Conservation (phyloP, 2,888 invertebrate species). For the Gortyna flavago region DNA sequence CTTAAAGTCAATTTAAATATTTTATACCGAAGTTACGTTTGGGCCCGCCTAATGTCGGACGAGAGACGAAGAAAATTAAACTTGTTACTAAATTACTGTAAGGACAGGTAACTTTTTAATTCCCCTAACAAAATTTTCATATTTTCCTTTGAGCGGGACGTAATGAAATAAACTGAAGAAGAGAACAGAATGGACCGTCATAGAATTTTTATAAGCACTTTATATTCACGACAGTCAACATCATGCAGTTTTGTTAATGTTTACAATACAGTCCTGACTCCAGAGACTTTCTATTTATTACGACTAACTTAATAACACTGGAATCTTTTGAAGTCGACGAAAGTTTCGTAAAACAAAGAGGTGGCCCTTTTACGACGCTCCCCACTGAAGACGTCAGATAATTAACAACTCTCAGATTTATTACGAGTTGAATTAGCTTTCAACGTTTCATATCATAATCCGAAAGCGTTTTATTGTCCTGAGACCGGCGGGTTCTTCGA, state of each 20-base stretch:
- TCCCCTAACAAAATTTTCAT: conserved; percentile 84
- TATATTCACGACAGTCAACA: conserved; percentile 55
- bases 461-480: conserved; percentile 84
- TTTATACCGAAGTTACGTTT: conserved; percentile 74
- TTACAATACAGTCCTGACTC: conserved; percentile 69
- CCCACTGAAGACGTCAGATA: conserved; percentile 74
- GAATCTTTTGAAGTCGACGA: conserved; percentile 79
- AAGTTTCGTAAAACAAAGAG: conserved; percentile 80
- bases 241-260: conserved; percentile 69
- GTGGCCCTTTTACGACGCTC: conserved; percentile 78
- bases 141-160: conserved; percentile 82
- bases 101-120: conserved; percentile 88
- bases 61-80: conserved; percentile 81
- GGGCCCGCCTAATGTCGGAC: conserved; percentile 74
- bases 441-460: conserved; percentile 87
- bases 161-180: conserved; percentile 83
- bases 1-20: conserved; percentile 78
- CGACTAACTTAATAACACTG: conserved; percentile 76
- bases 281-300: conserved; percentile 74
- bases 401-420: conserved; percentile 87
- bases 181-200: conserved; percentile 69
- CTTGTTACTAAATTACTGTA: conserved; percentile 84
- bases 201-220: conserved; percentile 81
- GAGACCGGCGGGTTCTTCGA: conserved; percentile 70
- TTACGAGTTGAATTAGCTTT: conserved; percentile 86